Evolutionary conservation across 2,797 vertebrate genomes (phyloP).

Genomic region (Pangasius krempfi): DNA sequence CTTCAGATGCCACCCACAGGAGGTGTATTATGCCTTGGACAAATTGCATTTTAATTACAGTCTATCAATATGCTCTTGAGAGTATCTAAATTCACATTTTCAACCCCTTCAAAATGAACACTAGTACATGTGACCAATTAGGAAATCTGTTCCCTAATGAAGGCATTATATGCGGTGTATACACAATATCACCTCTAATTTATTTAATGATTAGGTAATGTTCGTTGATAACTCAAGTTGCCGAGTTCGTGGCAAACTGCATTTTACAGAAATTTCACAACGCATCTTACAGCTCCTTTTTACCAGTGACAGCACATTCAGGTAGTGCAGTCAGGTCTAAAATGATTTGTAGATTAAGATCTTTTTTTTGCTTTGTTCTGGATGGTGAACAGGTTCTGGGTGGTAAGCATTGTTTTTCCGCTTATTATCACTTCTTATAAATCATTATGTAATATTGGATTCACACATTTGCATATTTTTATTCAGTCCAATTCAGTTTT

Average conservation of each 20-base stretch:
- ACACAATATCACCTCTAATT: neutral
- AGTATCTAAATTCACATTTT: slow-evolving; percentile 64
- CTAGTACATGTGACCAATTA: neutral
- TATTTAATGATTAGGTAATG: slow-evolving; percentile 14
- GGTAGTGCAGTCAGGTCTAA: neutral
- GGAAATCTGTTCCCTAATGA: neutral
- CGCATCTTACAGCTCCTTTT: neutral
- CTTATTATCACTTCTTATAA: neutral
- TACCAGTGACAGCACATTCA: neutral
- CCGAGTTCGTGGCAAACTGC: neutral
- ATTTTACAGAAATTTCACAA: neutral
- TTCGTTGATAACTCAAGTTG: neutral
- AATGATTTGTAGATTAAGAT: neutral
- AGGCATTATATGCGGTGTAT: neutral
- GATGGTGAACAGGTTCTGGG: neutral
- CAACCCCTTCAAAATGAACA: slow-evolving; percentile 58
- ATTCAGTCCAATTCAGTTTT: neutral
- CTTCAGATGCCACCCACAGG: slow-evolving; percentile 1
- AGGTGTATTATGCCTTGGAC: slow-evolving; percentile 59
- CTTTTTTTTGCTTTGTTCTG: neutral
- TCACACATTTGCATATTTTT: neutral
- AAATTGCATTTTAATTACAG: slow-evolving; percentile 70
- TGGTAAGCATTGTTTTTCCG: neutral
- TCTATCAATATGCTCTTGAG: slow-evolving; percentile 68
- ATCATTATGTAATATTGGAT: neutral